Base-by-base conservation (phyloP, 2,797 vertebrate species). In the Fratercula arctica region DNA sequence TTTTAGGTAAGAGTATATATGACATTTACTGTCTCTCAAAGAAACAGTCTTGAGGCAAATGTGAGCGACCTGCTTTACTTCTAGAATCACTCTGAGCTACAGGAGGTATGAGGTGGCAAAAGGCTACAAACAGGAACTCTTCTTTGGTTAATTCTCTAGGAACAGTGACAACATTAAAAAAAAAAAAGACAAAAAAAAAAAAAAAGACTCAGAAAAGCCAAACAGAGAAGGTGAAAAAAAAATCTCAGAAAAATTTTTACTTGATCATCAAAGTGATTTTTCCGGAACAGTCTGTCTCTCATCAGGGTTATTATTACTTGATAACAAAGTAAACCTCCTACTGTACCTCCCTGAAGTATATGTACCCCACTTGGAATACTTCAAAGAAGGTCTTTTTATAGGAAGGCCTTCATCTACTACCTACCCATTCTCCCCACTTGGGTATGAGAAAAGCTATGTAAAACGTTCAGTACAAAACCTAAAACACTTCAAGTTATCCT, bases 221-320 rank as follows among this genome's bases (percentile, higher is more conserved):
- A 29, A 80, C 2, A 57, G 15, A 67, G 39, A 60, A 63, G 15
- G 26, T 61, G 14, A 64, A 75, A 87, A 70, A 74, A 74, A 80
- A 68, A 69, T 5, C 6, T 24, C 28, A 26, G 23, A 41, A 72
- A 78, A 83, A 46, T 50, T 37, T 7, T 13, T 29, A 56, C 16
- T 87, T 80, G 16, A 75, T 86, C 67, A 87, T 95, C 76, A 66
- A 89, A 95, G 51, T 26, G 9, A 73, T 73, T 48, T 56, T 94
- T 90, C 89, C 73, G 31, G 33, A 91, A 63, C n/a, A 83, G 41
- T 33, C 35, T 54, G 4, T 73, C 31, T 78, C 79, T 76, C 46
- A 69, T 51, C 14, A 29, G 39, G 13, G 25, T 59, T 90, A 51
- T 90, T 90, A 86, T 23, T 69, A 66, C 61, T 63, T 48, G 35